A percentile compares a stretch with the other conserved stretches of the same genome.
Conservation (phyloP, 2,888 invertebrate genomes). For the Lycaena phlaeas region DNA sequence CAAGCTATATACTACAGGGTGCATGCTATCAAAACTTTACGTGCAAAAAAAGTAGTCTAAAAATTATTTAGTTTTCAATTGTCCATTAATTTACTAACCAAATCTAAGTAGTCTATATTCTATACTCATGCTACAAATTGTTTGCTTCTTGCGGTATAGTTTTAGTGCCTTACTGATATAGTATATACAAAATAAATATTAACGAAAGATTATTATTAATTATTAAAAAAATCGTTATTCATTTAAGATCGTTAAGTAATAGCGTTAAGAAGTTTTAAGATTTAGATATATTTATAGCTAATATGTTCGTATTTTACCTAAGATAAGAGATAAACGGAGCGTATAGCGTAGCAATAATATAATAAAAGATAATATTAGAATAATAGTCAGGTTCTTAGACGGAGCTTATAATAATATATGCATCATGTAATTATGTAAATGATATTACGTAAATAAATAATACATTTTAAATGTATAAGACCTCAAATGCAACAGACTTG, state of each 20-base stretch:
- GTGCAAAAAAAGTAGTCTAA: slow-evolving; percentile 30
- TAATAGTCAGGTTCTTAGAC: too few species aligned
- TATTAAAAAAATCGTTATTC: too few species aligned
- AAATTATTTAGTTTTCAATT: slow-evolving; percentile 17
- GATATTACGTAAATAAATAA: too few species aligned
- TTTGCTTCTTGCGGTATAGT: too few species aligned
- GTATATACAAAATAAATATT: neutral
- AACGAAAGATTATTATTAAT: neutral
- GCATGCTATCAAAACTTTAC: slow-evolving; percentile 47
- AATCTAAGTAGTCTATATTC: slow-evolving; percentile 17
- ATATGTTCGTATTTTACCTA: neutral
- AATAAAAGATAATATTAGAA: neutral
- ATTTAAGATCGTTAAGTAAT: too few species aligned
- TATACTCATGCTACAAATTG: slow-evolving; percentile 19
- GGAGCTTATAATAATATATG: too few species aligned
- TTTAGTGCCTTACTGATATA: neutral
- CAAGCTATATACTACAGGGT: slow-evolving; percentile 57
- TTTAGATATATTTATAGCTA: too few species aligned
- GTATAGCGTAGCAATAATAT: neutral
- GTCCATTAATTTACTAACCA: slow-evolving; percentile 25
- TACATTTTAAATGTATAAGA: too few species aligned
- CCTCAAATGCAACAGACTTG: too few species aligned
- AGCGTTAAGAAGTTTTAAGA: too few species aligned
- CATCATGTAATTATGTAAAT: too few species aligned
- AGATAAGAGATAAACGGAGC: neutral